Conservation (phyloP, 2,888 invertebrate species). For the Synergus japonicus region DNA sequence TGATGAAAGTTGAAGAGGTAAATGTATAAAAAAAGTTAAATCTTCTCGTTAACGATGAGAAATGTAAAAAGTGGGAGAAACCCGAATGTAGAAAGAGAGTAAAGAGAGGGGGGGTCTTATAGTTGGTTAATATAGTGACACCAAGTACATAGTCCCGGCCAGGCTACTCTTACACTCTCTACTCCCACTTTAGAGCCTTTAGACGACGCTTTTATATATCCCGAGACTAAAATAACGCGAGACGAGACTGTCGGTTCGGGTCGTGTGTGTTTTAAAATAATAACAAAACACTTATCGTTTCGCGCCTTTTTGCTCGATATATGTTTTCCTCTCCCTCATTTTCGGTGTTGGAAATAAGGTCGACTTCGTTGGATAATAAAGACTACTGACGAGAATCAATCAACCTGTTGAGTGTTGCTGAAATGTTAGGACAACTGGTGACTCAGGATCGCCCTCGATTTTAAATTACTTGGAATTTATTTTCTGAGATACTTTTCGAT, state of each 20-base stretch:
- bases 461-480: neutral
- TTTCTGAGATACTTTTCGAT: neutral
- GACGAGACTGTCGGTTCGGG: conserved; percentile 30
- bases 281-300: conserved; percentile 20
- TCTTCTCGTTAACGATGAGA: neutral
- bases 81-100: neutral
- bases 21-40: too few species aligned
- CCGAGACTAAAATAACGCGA: conserved; percentile 30
- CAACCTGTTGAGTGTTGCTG: conserved; percentile 17
- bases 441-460: neutral
- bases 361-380: neutral
- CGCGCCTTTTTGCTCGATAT: neutral
- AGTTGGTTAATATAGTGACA: conserved; percentile 20
- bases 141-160: conserved; percentile 32
- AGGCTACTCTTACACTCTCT: neutral
- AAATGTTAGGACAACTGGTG: neutral
- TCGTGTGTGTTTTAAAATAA: conserved; percentile 17
- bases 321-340: neutral
- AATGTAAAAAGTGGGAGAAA: neutral
- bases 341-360: neutral
- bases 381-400: neutral
- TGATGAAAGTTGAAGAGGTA: too few species aligned
- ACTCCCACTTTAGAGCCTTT: conserved; percentile 31
- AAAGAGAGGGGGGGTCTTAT: neutral
- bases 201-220: conserved; percentile 29